A percentile compares a stretch with the other conserved stretches of the same genome.
phyloP scores from a whole-genome alignment of 2,888 invertebrate species.

The Drosophila anomalipes region DNA sequence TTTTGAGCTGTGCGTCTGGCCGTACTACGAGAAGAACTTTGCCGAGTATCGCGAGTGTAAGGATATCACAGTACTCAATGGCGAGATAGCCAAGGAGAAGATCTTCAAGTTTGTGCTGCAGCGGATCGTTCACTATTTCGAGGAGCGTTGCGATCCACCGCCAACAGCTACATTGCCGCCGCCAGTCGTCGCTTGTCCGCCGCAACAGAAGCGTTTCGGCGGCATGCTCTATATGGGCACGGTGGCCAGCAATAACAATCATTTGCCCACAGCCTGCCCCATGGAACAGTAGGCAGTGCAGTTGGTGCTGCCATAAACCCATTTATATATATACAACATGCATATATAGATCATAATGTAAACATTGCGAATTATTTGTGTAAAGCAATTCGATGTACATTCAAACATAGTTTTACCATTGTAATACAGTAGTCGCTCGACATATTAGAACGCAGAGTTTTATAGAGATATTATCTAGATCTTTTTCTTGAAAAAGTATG shows the following conservation, averaged over 20 bases:
- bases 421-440: constrained; percentile 8
- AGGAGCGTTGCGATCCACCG: constrained; percentile 77
- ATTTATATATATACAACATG: background rate
- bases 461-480: background rate
- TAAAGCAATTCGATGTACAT: constrained; percentile 30
- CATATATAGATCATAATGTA: background rate
- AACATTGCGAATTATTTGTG: constrained; percentile 13
- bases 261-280: constrained; percentile 70
- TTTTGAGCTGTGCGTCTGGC: constrained; percentile 96
- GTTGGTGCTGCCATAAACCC: background rate
- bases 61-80: constrained; percentile 84
- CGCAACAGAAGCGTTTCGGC: constrained; percentile 76
- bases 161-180: constrained; percentile 34
- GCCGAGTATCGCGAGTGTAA: constrained; percentile 84
- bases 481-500: background rate
- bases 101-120: constrained; percentile 83
- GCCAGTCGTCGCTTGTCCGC: constrained; percentile 62
- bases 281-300: constrained; percentile 80
- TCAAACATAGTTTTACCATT: constrained; percentile 14
- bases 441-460: background rate
- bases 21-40: constrained; percentile 89
- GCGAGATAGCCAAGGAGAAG: constrained; percentile 83
- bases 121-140: constrained; percentile 80
- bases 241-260: constrained; percentile 44
- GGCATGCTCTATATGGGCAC: constrained; percentile 60